These are phyloP conservation scores for Troilus luridus DNA, from an alignment of 2,888 invertebrate genomes.

Conservation along the genomic window DNA sequence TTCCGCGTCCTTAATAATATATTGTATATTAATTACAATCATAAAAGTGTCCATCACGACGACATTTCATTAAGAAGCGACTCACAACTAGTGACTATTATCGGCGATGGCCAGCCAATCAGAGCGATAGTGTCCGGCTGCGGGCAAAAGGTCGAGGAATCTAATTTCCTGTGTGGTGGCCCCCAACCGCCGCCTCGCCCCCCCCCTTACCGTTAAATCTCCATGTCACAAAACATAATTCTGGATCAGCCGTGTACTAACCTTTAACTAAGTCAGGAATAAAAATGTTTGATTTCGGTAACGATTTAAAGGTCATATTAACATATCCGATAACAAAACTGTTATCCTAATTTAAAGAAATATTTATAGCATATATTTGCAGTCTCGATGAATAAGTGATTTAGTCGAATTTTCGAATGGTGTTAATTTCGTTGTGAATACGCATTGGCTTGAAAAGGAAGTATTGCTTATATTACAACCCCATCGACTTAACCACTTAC, in stretches of 20 bases:
- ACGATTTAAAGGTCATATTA: not conserved
- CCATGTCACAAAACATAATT: slow-evolving; percentile 7
- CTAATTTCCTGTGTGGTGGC: slow-evolving; percentile 18
- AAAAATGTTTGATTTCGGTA: not conserved
- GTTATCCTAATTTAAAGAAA: too few species aligned
- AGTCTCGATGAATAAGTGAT: too few species aligned
- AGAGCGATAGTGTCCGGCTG: not conserved
- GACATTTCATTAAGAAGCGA: not conserved
- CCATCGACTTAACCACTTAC: too few species aligned
- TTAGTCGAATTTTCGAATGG: too few species aligned
- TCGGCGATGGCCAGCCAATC: not conserved
- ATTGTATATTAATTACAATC: not conserved
- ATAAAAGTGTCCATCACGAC: not conserved
- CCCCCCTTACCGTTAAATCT: not conserved
- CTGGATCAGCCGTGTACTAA: not conserved
- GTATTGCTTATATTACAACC: too few species aligned
- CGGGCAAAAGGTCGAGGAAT: slow-evolving; percentile 15
- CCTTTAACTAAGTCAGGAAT: not conserved
- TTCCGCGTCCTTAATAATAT: too few species aligned
- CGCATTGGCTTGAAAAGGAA: too few species aligned
- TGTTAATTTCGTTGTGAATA: too few species aligned
- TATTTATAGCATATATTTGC: too few species aligned
- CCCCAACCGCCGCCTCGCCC: not conserved
- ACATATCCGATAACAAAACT: too few species aligned
- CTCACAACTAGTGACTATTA: not conserved